A percentile compares a stretch with the other conserved stretches of the same genome.
phyloP scores from a whole-genome alignment of 2,888 invertebrate species.

The Dione juno region DNA sequence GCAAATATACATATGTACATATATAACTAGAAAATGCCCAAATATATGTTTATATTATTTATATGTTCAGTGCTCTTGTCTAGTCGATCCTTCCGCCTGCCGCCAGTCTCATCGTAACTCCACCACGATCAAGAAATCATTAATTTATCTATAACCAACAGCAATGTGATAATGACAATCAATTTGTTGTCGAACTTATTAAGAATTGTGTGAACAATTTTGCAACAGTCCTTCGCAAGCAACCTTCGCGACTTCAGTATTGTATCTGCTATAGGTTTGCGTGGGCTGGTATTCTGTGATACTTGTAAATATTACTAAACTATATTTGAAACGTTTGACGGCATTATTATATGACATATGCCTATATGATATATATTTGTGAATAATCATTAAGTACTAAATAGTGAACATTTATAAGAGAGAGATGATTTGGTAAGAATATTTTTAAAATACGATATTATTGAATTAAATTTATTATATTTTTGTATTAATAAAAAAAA shows the following conservation, averaged over 20 bases:
- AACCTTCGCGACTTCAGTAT: slow-evolving; percentile 60
- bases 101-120: not conserved
- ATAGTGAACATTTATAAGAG: not conserved
- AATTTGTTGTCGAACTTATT: slow-evolving; percentile 33
- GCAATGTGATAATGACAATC: slow-evolving; percentile 23
- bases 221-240: slow-evolving; percentile 54
- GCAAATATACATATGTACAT: no score
- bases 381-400: not conserved
- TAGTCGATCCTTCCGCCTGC: no score
- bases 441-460: not conserved
- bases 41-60: no score
- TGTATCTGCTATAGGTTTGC: slow-evolving; percentile 60
- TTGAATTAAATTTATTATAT: not conserved
- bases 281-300: slow-evolving; percentile 55
- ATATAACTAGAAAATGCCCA: no score
- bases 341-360: not conserved
- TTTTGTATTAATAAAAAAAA: not conserved
- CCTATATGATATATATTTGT: not conserved
- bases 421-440: not conserved
- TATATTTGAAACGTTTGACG: not conserved
- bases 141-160: not conserved
- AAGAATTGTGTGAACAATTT: slow-evolving; percentile 50
- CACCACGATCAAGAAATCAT: not conserved
- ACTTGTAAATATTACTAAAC: slow-evolving; percentile 16
- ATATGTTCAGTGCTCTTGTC: no score